phyloP scores from a whole-genome alignment of 2,888 invertebrate species.

The Agrochola lychnidis region DNA sequence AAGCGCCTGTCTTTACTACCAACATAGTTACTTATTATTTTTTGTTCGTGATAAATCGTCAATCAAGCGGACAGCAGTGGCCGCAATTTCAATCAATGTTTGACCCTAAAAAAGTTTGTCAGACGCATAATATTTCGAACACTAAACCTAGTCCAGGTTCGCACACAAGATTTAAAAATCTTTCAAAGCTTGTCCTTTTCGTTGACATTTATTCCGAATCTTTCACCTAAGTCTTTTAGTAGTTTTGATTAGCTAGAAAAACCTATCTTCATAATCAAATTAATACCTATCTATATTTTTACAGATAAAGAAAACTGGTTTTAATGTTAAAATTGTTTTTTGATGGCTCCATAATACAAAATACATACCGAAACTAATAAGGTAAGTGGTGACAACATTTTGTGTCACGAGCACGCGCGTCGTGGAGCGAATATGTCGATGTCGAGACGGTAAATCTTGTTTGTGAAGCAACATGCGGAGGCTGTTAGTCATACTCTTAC shows the following conservation, averaged over 20 bases:
- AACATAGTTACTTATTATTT: too few relatives aligned
- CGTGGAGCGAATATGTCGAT: neutral
- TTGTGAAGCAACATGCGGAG: neutral
- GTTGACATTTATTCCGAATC: neutral
- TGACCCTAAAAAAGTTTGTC: neutral
- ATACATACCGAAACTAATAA: neutral
- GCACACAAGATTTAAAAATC: neutral
- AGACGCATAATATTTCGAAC: neutral
- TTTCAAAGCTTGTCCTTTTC: neutral
- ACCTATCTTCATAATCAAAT: neutral
- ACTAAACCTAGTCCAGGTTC: neutral
- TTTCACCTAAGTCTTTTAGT: neutral
- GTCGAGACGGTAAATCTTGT: slow-evolving; percentile 16
- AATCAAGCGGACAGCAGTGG: neutral
- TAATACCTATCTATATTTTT: neutral
- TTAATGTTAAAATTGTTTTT: neutral
- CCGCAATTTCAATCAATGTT: neutral
- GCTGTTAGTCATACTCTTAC: neutral
- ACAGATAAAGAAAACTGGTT: neutral
- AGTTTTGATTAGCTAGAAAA: neutral
- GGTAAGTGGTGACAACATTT: neutral
- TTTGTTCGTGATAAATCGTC: neutral
- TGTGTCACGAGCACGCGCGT: too few relatives aligned
- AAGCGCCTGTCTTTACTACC: too few relatives aligned
- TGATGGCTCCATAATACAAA: neutral